Percentiles rank a stretch among this genome's conserved stretches.
These are phyloP conservation scores for Campoplex capitator DNA, from an alignment of 2,888 invertebrate species.

Conservation along the genomic window DNA sequence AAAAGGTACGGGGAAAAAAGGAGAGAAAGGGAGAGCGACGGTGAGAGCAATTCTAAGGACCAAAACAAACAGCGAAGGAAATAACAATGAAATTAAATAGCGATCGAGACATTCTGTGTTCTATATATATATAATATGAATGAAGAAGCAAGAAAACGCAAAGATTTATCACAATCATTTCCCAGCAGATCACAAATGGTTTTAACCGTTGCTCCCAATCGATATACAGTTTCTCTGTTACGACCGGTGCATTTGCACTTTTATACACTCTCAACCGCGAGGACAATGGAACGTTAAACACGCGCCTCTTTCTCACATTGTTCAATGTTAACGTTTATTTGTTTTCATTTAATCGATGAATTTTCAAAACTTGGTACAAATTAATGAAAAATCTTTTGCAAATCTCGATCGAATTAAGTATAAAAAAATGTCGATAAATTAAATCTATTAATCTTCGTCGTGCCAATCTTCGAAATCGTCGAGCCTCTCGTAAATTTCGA, in stretches of 20 bases:
- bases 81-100: slow-evolving; percentile 69
- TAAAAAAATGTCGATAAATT: not conserved
- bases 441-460: not conserved
- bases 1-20: not conserved
- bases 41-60: not conserved
- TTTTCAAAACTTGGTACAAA: not conserved
- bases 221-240: slow-evolving; percentile 32
- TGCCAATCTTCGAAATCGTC: slow-evolving; percentile 52
- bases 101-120: slow-evolving; percentile 46
- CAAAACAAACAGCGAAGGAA: slow-evolving; percentile 52
- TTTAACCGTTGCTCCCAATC: slow-evolving; percentile 46
- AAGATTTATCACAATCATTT: slow-evolving; percentile 56
- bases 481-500: slow-evolving; percentile 71
- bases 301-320: not conserved
- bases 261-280: slow-evolving; percentile 11
- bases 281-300: slow-evolving; percentile 12
- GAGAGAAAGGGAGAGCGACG: slow-evolving; percentile 3
- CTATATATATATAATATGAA: not conserved
- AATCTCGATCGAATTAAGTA: not conserved
- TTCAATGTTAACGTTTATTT: not conserved
- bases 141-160: slow-evolving; percentile 40
- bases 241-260: slow-evolving; percentile 25
- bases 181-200: slow-evolving; percentile 50
- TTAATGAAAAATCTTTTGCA: not conserved
- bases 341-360: not conserved